A percentile compares a stretch with the other conserved stretches of the same genome.
Evolutionary conservation across 2,113 vertebrate species (phyloP).

Genomic region (Arizona elegans): DNA sequence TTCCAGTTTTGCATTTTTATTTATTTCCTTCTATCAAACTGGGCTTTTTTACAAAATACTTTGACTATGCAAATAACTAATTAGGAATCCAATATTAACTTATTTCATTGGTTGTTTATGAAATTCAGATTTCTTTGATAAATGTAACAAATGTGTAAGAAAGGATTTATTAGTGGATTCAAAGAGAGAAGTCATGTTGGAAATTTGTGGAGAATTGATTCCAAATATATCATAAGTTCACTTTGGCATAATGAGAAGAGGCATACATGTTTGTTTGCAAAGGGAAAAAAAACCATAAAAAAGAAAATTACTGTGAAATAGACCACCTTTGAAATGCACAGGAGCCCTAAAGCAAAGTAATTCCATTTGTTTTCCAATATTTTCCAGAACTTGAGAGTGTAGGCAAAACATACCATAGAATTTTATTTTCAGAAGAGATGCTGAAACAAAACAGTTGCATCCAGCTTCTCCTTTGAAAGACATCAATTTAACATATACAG

Average conservation of each 20-base stretch:
- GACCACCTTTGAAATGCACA: background rate
- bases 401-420: background rate
- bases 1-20: background rate
- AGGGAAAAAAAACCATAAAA: background rate
- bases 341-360: background rate
- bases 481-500: accelerated
- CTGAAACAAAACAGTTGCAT: background rate
- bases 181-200: conserved; percentile 10
- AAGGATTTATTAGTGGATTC: background rate
- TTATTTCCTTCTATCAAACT: background rate
- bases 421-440: background rate
- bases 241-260: accelerated
- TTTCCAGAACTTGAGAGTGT: background rate
- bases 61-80: background rate
- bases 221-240: background rate
- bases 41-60: background rate
- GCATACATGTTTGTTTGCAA: background rate
- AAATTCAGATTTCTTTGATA: background rate
- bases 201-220: conserved; percentile 34
- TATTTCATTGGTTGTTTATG: background rate
- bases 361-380: background rate
- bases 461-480: background rate
- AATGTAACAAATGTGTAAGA: background rate
- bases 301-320: background rate
- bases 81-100: accelerated